phyloP scores from a whole-genome alignment of 2,888 invertebrate species.

The Clivina fossor region DNA sequence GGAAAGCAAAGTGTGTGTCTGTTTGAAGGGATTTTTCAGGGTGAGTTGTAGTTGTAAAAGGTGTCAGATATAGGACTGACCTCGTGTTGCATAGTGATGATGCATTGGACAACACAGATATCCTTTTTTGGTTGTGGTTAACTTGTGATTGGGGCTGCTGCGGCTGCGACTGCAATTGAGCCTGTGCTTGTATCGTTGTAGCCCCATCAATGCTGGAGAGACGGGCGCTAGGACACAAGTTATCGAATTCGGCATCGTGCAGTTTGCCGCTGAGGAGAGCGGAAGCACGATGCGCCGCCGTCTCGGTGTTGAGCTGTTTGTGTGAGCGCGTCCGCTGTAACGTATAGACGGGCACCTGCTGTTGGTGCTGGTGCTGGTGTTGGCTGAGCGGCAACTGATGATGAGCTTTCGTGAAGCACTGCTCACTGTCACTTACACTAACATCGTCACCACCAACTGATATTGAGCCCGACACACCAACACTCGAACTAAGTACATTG shows the following conservation, averaged over 20 bases:
- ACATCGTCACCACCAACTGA: constrained; percentile 61
- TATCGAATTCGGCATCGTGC: constrained; percentile 58
- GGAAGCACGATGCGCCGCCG: constrained; percentile 61
- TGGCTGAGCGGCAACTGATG: constrained; percentile 47
- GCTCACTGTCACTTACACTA: constrained; percentile 56
- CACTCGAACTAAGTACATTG: constrained; percentile 60
- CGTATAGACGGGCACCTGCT: constrained; percentile 58
- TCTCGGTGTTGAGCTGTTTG: constrained; percentile 83
- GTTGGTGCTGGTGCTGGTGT: constrained; percentile 45
- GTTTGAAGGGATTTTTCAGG: background rate
- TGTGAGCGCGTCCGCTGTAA: constrained; percentile 71
- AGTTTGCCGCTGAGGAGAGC: constrained; percentile 50
- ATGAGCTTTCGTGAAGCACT: constrained; percentile 54
- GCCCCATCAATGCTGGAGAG: too few relatives aligned
- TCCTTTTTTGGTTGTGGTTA: constrained; percentile 24
- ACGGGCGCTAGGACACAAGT: constrained; percentile 52
- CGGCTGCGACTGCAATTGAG: constrained; percentile 6
- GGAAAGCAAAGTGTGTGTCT: background rate
- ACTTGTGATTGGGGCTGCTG: constrained; percentile 4
- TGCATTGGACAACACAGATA: constrained; percentile 33
- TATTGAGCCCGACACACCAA: constrained; percentile 58
- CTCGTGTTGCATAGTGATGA: constrained; percentile 46
- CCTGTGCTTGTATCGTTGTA: background rate
- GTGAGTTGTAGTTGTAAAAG: background rate
- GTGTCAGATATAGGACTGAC: constrained; percentile 38